Evolutionary conservation across 2,797 vertebrate genomes (phyloP).

Genomic region (Rhinichthys osculus): DNA sequence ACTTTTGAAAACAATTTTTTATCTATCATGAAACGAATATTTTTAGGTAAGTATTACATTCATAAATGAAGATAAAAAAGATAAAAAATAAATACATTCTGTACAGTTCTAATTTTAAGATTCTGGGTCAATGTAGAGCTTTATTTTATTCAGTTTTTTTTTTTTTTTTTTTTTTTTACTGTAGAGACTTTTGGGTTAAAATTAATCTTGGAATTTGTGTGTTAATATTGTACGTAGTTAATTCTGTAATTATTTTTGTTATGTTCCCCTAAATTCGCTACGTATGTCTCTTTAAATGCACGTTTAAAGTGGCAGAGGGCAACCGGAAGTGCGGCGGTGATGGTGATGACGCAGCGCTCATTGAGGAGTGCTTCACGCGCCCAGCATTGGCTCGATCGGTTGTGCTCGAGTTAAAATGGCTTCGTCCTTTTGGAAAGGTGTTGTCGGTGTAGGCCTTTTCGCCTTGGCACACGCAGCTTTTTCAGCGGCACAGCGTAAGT

Average conservation of each 20-base stretch:
- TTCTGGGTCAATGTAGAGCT: background rate
- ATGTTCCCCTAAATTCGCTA: background rate
- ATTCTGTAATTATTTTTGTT: background rate
- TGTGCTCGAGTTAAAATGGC: slow-evolving; percentile 80
- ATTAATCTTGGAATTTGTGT: background rate
- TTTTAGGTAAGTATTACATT: background rate
- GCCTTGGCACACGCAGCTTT: slow-evolving; percentile 95
- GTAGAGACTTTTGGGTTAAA: background rate
- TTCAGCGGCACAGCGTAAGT: slow-evolving; percentile 96
- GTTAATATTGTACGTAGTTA: background rate
- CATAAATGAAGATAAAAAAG: background rate
- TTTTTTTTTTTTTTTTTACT: background rate
- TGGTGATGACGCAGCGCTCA: slow-evolving; percentile 22
- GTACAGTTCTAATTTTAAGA: background rate
- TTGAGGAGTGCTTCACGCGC: slow-evolving; percentile 35
- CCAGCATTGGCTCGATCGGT: background rate
- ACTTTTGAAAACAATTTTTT: background rate
- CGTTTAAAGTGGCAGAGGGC: background rate
- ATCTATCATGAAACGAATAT: background rate
- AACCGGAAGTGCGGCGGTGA: slow-evolving; percentile 32
- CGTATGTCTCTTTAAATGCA: background rate
- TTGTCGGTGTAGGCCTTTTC: slow-evolving; percentile 92
- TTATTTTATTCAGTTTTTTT: too few species aligned
- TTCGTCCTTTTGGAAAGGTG: slow-evolving; percentile 93
- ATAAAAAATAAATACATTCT: background rate